Evolutionary conservation across 53 echinoderm and acorn worm species (phyloP), one percentile per base, ranked within the genome.

Genomic region (Henricia sp.): DNA sequence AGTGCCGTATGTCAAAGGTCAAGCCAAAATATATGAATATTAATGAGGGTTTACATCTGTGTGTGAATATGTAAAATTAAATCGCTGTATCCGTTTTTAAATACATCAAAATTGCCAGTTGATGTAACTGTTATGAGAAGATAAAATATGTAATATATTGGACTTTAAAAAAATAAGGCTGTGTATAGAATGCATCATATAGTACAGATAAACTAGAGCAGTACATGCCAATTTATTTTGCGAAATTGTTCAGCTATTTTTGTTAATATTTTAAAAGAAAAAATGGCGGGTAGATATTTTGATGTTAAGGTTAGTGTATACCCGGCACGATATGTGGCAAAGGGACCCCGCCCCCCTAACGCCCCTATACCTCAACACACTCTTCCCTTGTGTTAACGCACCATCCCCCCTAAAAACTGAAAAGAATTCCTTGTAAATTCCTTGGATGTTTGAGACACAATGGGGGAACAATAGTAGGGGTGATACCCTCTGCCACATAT

Each of bases 201-300:
- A 38, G 67, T 67, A 67, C 67, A 67, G 13, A 38, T 37, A 17
- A 67, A 67, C 19, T 10, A 63, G 23, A 37, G 67, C 67, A 39
- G 37, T 38, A 38, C 39, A 67, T 37, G 21, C 23, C 32, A 38
- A 67, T 67, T 67, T 67, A 67, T 67, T 67, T 67, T 67, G 67
- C 67, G 37, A 38, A 60, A 60, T 32, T 26, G 58, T 26, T 58
- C 10, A 16, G 25, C 29, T 29, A 32, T 60, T 32, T 28, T 29
- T 29, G 33, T 60, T 60, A 16, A 60, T 60, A 60, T 27, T 60
- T 60, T 60, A 30, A 53, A 17, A 44, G 6, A 44, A 60, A 60
- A 3, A 16, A 60, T 60, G 2, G 27, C 6, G 62, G 62, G 62
- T 60, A 5, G 13, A 60, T 32, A 8, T 60, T 60, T 60, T 34